Base-by-base conservation (phyloP, 2,113 vertebrate species). In the Phyllostomus hastatus region DNA sequence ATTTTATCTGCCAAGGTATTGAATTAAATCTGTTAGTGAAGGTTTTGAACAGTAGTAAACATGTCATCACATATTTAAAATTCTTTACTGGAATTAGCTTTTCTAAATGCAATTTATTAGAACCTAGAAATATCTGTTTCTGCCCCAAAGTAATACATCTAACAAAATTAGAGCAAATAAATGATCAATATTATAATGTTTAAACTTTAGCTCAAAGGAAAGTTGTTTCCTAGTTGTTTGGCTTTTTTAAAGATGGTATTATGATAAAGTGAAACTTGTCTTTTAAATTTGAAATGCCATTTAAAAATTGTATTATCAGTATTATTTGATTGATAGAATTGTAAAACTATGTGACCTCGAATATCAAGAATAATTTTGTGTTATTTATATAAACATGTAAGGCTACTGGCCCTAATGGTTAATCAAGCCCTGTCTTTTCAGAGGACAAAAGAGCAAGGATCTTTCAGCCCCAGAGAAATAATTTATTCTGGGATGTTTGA, bases 401-500 rank as follows among this genome's bases (percentile, higher is more conserved):
- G 66, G 48, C 33, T n/a, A 1, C n/a, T 78, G 11, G 2, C 6
- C 1, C 16, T n/a, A 12, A 76, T 10, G 89, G 19, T 14, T 57
- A 31, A 50, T 35, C 46, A 64, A n/a, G 10, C n/a, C 22, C 26
- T 12, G 1, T 4, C 3, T 28, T n/a, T 61, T 67, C 10, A 35
- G 46, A 75, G 38, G 50, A 70, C 48, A 79, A 80, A 91, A 90
- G 66, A 85, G 24, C 48, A 38, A 59, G 67, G 43, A 20, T 46
- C 22, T 76, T 59, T 66, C 26, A 19, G 31, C 41, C 78, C 41
- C 35, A 50, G 75, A 84, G 84, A 95, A 78, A 91, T 92, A 82
- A 87, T 96, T 95, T 61, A 87, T 94, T 59, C 46, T 31, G 20
- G 22, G 59, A 8, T 31, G 31, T 97, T 50, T 19, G 88, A 76